phyloP scores from a whole-genome alignment of 2,113 vertebrate species.

The Tachysurus vachellii region DNA sequence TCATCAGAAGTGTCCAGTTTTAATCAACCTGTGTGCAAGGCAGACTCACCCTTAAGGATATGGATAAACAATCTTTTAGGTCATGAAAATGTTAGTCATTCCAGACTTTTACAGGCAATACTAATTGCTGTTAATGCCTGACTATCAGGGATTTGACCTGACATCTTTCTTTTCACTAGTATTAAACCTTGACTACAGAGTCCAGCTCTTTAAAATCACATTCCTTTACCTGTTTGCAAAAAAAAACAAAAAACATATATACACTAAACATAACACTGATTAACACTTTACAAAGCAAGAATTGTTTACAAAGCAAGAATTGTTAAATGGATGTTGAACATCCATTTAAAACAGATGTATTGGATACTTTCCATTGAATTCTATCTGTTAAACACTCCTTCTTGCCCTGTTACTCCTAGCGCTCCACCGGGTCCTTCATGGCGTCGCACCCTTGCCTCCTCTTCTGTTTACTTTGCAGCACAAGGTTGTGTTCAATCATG shows the following conservation, averaged over 20 bases:
- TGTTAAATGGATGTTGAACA: too few species aligned
- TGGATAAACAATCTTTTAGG: not conserved
- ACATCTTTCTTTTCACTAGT: not conserved
- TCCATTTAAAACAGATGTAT: not conserved
- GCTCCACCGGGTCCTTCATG: constrained; percentile 48
- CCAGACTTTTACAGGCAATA: not conserved
- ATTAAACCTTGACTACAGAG: not conserved
- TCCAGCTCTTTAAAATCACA: not conserved
- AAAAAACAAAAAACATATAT: not conserved
- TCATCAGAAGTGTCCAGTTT: not conserved
- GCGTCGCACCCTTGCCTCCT: constrained; percentile 57
- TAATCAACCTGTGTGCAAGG: not conserved
- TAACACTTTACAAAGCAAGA: not conserved
- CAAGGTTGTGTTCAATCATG: constrained; percentile 77
- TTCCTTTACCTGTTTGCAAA: not conserved
- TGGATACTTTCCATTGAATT: constrained; percentile 18
- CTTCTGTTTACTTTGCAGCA: constrained; percentile 73
- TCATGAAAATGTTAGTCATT: not conserved
- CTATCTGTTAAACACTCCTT: constrained; percentile 45
- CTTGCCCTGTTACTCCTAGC: constrained; percentile 39
- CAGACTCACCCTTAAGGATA: not conserved
- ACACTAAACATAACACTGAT: not conserved
- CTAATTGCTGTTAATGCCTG: not conserved
- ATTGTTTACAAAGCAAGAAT: not conserved
- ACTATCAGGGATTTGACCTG: not conserved